These are phyloP conservation scores for Magallana nippona DNA, from an alignment of 2,888 invertebrate genomes.

Conservation along the genomic window DNA sequence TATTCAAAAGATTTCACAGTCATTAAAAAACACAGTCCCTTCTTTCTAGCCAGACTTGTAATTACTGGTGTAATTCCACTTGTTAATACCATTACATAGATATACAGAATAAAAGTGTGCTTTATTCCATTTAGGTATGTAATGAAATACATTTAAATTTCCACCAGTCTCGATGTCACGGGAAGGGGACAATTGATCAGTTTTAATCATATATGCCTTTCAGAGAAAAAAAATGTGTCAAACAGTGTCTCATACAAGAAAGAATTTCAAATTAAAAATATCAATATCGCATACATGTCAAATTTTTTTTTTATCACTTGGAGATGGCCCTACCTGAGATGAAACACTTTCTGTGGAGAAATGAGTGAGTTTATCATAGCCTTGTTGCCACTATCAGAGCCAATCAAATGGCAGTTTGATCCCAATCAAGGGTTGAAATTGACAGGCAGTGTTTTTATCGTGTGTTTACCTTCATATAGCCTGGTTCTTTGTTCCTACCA, in stretches of 20 bases:
- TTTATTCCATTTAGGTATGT: no score
- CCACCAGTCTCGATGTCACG: background rate
- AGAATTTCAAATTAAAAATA: background rate
- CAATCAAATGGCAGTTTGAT: conserved; percentile 5
- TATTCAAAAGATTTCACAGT: conserved; percentile 18
- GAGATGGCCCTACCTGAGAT: background rate
- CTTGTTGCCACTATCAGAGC: background rate
- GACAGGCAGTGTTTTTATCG: conserved; percentile 11
- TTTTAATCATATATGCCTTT: background rate
- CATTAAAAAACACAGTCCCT: background rate
- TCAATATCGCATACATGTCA: background rate
- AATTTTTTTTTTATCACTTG: background rate
- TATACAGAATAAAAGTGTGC: background rate
- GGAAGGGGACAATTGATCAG: background rate
- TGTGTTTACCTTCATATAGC: background rate
- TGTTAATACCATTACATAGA: background rate
- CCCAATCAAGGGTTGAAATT: conserved; percentile 7
- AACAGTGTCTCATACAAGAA: background rate
- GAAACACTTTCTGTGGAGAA: background rate
- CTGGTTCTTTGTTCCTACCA: background rate
- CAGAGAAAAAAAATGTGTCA: background rate
- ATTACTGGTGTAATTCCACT: background rate
- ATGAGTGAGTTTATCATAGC: background rate
- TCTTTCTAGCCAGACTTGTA: background rate
- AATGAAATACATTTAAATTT: background rate